Conservation (phyloP, 2,888 invertebrate genomes). For the Cephalotes varians region DNA sequence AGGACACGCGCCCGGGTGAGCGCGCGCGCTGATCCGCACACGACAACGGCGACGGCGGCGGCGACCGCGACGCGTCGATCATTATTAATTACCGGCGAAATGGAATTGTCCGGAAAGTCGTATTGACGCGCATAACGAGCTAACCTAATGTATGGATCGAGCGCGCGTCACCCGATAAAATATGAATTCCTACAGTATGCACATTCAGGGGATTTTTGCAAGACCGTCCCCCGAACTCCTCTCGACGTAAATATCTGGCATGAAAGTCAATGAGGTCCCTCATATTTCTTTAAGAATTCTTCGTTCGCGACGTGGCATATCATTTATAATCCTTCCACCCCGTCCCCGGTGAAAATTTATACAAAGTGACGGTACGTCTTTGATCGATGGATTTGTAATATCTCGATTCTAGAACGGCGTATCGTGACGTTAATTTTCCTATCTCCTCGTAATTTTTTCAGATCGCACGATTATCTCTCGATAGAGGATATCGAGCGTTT, state of each 20-base stretch:
- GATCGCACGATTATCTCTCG: not conserved
- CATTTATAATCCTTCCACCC: constrained; percentile 30
- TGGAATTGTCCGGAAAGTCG: constrained; percentile 48
- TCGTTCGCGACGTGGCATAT: constrained; percentile 22
- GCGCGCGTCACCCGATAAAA: constrained; percentile 58
- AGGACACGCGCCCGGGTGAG: constrained; percentile 53
- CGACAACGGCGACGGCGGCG: not conserved
- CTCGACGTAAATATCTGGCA: constrained; percentile 58
- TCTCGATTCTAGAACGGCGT: not conserved
- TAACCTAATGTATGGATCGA: constrained; percentile 42
- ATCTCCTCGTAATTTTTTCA: not conserved
- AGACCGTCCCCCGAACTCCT: not conserved
- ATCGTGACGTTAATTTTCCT: constrained; percentile 14
- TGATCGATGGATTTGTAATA: constrained; percentile 34
- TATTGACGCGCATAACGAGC: constrained; percentile 31
- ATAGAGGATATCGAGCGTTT: not conserved
- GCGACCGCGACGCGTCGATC: constrained; percentile 57
- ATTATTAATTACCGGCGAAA: constrained; percentile 66
- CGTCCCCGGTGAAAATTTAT: constrained; percentile 35
- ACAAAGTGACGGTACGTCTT: not conserved
- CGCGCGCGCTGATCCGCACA: not conserved
- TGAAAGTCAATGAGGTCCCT: constrained; percentile 70
- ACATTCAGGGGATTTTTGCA: constrained; percentile 42
- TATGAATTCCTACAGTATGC: constrained; percentile 67
- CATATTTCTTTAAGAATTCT: constrained; percentile 31